Evolutionary conservation across 2,797 vertebrate species (phyloP).

Genomic region (Pseudochirops corinnae): DNA sequence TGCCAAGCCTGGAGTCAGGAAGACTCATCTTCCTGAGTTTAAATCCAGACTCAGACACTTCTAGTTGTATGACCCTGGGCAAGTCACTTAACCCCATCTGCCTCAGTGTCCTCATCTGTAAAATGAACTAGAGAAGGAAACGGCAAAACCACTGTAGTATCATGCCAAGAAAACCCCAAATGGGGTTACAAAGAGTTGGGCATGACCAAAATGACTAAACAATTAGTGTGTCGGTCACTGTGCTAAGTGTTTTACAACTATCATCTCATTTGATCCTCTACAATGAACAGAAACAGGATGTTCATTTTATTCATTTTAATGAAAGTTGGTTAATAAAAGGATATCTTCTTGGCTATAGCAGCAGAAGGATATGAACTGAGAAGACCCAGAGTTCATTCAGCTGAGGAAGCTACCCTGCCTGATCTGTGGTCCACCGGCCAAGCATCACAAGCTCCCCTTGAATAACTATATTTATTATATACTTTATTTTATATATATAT

Average conservation of each 20-base stretch:
- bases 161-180: background rate
- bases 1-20: background rate
- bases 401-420: background rate
- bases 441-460: background rate
- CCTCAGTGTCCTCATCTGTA: background rate
- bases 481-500: too few relatives aligned
- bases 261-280: background rate
- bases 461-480: too few relatives aligned
- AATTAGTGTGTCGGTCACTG: background rate
- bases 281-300: background rate
- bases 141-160: background rate
- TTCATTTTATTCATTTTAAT: background rate
- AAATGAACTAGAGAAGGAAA: background rate
- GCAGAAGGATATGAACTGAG: background rate
- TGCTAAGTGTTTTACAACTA: background rate
- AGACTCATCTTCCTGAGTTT: background rate
- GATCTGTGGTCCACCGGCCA: background rate
- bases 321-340: background rate
- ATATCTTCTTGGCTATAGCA: background rate
- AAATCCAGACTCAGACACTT: background rate
- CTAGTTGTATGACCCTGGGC: background rate
- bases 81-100: background rate
- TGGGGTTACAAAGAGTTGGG: background rate
- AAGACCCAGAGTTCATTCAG: background rate
- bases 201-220: background rate